These are phyloP conservation scores for Heliconius nattereri DNA, from an alignment of 1,140 invertebrate species.

Conservation along the genomic window DNA sequence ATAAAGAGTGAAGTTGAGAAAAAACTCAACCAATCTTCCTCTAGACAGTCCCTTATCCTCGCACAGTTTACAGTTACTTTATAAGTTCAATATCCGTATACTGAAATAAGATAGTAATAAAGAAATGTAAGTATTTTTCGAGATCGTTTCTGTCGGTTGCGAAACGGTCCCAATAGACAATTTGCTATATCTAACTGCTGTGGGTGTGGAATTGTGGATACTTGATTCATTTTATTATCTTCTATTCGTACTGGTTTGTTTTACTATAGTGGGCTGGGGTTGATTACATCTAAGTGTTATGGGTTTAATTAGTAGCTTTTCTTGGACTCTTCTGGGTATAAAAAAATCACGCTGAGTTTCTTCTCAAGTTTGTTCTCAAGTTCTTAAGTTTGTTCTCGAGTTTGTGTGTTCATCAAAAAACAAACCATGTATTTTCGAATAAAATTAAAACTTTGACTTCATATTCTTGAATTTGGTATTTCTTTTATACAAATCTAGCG, in stretches of 20 bases:
- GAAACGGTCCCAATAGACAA: neutral
- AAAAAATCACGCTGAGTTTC: too few relatives aligned
- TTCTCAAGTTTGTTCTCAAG: too few relatives aligned
- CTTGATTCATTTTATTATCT: slow-evolving; percentile 6
- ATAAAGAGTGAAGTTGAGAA: too few relatives aligned
- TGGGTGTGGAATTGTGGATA: neutral
- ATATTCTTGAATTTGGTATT: too few relatives aligned
- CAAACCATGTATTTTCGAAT: too few relatives aligned
- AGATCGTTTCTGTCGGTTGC: neutral
- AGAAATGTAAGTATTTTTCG: slow-evolving; percentile 13
- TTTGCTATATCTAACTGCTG: neutral
- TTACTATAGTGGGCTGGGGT: neutral
- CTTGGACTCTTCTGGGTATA: too few relatives aligned
- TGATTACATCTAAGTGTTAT: neutral
- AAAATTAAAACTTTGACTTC: too few relatives aligned
- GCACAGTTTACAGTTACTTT: neutral
- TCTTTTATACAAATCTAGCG: too few relatives aligned
- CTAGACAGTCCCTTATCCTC: neutral
- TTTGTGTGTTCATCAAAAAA: too few relatives aligned
- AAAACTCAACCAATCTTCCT: neutral
- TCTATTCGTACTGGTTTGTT: neutral
- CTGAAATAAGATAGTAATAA: slow-evolving; percentile 8
- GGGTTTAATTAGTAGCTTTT: neutral
- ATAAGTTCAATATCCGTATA: slow-evolving; percentile 10
- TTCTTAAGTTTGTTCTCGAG: too few relatives aligned